phyloP scores from a whole-genome alignment of 2,888 invertebrate species.

The Mythimna vitellina region DNA sequence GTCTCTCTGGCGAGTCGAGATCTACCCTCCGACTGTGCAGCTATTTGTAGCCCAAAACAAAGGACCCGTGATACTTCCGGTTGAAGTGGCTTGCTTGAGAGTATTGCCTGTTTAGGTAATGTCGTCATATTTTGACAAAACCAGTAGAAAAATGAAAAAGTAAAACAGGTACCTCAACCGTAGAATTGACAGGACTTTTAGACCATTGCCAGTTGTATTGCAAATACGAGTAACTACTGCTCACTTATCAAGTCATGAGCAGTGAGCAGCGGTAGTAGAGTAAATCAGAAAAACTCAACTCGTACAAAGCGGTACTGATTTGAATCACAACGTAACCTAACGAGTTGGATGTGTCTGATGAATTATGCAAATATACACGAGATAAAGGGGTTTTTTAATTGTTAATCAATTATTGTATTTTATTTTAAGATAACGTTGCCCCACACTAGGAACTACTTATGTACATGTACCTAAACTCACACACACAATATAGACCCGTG shows the following conservation, averaged over 20 bases:
- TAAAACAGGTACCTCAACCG: not conserved
- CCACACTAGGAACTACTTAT: too few species aligned
- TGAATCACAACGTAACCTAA: not conserved
- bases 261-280: too few species aligned
- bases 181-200: not conserved
- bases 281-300: too few species aligned
- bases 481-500: too few species aligned
- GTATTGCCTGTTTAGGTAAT: not conserved
- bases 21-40: slow-evolving; percentile 8
- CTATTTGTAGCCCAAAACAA: slow-evolving; percentile 53
- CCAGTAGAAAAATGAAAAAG: too few species aligned
- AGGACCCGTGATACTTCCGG: slow-evolving; percentile 40
- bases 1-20: not conserved
- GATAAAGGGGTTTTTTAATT: too few species aligned
- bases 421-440: too few species aligned
- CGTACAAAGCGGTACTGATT: not conserved
- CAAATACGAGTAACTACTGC: not conserved
- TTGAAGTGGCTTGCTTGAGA: not conserved
- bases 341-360: too few species aligned
- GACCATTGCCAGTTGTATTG: not conserved
- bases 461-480: too few species aligned
- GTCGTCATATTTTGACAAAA: not conserved
- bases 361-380: too few species aligned
- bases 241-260: too few species aligned
- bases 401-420: too few species aligned